Base-by-base conservation (phyloP, 2,888 invertebrate genomes). In the Allygus modestus region DNA sequence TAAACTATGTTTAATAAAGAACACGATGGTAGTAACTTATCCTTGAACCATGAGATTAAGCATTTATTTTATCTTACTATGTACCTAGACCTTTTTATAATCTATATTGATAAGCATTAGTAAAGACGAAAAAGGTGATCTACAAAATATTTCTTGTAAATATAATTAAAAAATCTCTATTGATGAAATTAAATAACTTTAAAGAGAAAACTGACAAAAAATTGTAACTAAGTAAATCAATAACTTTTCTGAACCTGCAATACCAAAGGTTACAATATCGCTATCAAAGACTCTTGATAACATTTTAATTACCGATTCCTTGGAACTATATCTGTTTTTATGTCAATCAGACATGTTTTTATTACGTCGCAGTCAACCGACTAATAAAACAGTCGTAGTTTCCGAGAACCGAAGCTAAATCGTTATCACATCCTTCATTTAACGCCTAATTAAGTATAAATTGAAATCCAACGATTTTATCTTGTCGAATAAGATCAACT, bases 251-350 rank as follows among this genome's bases (percentile, higher is more conserved):
- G n/a, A n/a, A n/a, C n/a, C n/a, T n/a, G n/a, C n/a, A n/a, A n/a
- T n/a, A n/a, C n/a, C n/a, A 37, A 37, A 37, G 37, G 37, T 37
- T 9, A 37, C 65, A 28, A 65, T 65, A 28, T 28, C 12, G 65
- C 65, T 28, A 65, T 65, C 65, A 54, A 11, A 51, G 65, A 65
- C 28, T 65, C 65, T 65, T 65, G 28, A 65, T 65, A 5, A 65
- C 0, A 15, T 65, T 54, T 65, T 65, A 65, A 65, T 65, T 65
- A 65, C 28, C 65, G 15, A 2, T 65, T 65, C 31, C 31, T 2
- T 15, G 12, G 28, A 58, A 58, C 15, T 20, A 23, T 5, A 20
- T 58, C 26, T 23, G 23, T 46, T 58, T 26, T 15, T 7, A 20
- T 20, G 20, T 58, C 58, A 58, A 58, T 58, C 58, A 58, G 46